phyloP scores from a whole-genome alignment of 2,888 invertebrate species.

The Gasteruption jaculator region DNA sequence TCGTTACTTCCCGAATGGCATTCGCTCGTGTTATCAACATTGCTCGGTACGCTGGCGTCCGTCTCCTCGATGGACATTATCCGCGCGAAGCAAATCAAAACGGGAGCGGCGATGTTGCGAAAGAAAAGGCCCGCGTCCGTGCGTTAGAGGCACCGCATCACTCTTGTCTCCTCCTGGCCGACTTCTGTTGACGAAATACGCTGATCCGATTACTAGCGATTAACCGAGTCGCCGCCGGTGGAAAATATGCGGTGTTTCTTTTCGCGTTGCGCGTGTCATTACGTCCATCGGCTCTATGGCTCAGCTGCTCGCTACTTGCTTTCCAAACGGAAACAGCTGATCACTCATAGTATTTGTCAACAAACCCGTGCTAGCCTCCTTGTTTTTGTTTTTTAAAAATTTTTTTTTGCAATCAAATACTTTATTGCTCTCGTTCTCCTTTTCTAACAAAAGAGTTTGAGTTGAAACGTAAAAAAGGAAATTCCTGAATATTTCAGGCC shows the following conservation, averaged over 20 bases:
- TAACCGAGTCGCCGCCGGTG: conserved; percentile 19
- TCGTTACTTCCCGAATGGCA: conserved; percentile 36
- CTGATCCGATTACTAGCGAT: conserved; percentile 27
- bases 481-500: too few relatives aligned
- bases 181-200: conserved; percentile 1
- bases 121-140: conserved; percentile 14
- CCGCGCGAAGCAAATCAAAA: conserved; percentile 23
- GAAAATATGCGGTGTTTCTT: too few relatives aligned
- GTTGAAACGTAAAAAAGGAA: too few relatives aligned
- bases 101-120: conserved; percentile 16
- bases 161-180: conserved; percentile 13
- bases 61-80: conserved; percentile 42
- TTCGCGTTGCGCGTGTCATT: too few relatives aligned
- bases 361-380: too few relatives aligned
- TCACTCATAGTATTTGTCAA: conserved; percentile 18
- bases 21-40: conserved; percentile 40
- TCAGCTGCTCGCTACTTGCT: too few relatives aligned
- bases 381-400: too few relatives aligned
- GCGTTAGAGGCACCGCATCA: conserved; percentile 25
- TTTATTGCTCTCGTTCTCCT: too few relatives aligned
- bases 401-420: too few relatives aligned
- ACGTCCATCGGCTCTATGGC: too few relatives aligned
- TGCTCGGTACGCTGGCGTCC: conserved; percentile 35
- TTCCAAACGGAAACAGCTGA: conserved; percentile 29
- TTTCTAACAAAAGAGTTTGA: too few relatives aligned